A percentile compares a stretch with the other conserved stretches of the same genome.
These are phyloP conservation scores for Bubo scandiacus DNA, from an alignment of 2,113 vertebrate genomes.

Conservation along the genomic window DNA sequence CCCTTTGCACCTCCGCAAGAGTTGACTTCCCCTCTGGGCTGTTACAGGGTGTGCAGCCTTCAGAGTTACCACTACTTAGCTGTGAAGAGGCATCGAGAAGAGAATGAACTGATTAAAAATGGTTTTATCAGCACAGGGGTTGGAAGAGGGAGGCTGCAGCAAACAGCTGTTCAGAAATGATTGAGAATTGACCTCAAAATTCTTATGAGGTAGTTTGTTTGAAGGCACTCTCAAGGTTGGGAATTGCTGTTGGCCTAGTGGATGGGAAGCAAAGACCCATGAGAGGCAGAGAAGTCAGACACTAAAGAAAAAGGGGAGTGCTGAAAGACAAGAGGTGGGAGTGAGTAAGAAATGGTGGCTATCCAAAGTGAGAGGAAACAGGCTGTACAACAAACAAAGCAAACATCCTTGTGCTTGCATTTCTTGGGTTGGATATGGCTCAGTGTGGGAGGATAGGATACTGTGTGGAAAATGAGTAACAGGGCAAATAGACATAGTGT, in stretches of 20 bases:
- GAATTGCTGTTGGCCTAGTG: not conserved
- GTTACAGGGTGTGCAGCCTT: not conserved
- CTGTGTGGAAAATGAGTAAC: not conserved
- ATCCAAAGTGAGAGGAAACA: not conserved
- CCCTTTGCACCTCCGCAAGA: not conserved
- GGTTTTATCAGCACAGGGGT: not conserved
- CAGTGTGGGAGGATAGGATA: fast-evolving
- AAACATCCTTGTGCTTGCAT: not conserved
- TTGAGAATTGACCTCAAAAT: not conserved
- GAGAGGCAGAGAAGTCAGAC: not conserved
- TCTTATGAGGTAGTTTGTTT: not conserved
- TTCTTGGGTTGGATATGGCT: not conserved
- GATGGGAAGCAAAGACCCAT: not conserved
- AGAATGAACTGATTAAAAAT: not conserved
- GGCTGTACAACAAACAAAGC: not conserved
- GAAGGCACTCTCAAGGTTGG: not conserved
- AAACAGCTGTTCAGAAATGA: not conserved
- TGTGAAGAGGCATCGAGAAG: not conserved
- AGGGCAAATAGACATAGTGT: not conserved
- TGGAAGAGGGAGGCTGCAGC: not conserved
- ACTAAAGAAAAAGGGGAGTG: not conserved
- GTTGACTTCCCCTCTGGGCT: not conserved
- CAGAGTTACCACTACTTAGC: not conserved
- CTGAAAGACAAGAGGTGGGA: not conserved
- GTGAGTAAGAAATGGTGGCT: not conserved